These are phyloP conservation scores for Onychomys leucogaster DNA, from an alignment of 2,797 vertebrate genomes.

Conservation along the genomic window DNA sequence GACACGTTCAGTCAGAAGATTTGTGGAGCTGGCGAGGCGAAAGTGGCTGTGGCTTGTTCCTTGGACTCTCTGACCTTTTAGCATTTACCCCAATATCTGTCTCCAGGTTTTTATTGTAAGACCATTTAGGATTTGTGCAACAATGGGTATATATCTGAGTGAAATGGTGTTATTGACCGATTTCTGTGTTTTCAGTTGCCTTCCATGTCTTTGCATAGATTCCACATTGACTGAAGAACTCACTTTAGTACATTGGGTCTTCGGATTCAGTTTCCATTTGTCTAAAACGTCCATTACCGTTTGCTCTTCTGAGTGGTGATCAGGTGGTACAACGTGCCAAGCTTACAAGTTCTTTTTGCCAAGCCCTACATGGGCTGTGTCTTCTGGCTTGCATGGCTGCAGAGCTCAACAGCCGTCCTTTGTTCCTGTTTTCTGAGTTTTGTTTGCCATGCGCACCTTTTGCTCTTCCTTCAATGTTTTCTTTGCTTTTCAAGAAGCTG, in stretches of 20 bases:
- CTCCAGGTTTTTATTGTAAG: no score
- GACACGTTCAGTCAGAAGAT: no score
- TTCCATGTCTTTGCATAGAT: neutral
- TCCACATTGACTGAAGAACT: neutral
- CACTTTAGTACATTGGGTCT: neutral
- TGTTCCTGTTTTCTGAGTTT: neutral
- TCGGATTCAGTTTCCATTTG: neutral
- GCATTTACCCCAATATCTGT: no score
- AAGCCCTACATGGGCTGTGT: no score
- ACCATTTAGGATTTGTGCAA: no score
- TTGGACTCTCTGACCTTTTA: no score
- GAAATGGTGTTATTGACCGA: neutral
- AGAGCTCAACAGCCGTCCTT: neutral
- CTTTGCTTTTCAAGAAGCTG: neutral
- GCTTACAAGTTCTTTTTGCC: neutral
- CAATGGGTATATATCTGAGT: neutral
- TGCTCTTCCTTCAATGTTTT: neutral
- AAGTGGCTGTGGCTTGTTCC: no score
- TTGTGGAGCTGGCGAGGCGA: no score
- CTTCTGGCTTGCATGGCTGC: neutral
- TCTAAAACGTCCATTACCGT: neutral
- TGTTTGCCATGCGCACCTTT: neutral
- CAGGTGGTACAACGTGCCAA: neutral
- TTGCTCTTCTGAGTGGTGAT: neutral
- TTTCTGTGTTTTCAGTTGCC: neutral